Conservation (phyloP, 2,113 vertebrate genomes). For the Daubentonia madagascariensis region DNA sequence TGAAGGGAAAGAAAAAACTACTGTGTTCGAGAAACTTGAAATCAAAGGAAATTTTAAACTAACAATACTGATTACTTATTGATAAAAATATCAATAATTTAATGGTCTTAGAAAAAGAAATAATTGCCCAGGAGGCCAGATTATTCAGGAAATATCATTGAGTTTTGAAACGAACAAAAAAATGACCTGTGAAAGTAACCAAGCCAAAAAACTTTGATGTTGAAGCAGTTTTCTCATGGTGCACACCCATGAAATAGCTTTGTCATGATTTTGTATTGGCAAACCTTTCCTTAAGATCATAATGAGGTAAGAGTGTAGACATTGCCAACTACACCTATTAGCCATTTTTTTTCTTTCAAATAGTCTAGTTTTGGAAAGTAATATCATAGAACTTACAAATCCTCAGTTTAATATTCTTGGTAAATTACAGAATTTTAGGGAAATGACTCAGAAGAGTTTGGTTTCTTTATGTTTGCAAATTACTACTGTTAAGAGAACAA, state of each 20-base stretch:
- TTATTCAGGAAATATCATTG: slow-evolving; percentile 27
- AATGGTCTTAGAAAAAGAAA: not conserved
- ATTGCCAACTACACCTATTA: not conserved
- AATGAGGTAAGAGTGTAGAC: slow-evolving; percentile 52
- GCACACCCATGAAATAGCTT: slow-evolving; percentile 72
- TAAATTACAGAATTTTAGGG: not conserved
- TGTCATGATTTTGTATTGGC: slow-evolving; percentile 69
- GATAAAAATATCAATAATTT: not conserved
- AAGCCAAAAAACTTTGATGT: slow-evolving; percentile 36
- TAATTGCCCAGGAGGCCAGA: not conserved
- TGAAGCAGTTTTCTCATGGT: slow-evolving; percentile 64
- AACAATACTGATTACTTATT: not conserved
- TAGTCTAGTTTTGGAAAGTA: not conserved
- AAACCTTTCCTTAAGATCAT: slow-evolving; percentile 8
- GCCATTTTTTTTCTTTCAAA: not conserved
- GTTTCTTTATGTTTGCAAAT: not conserved
- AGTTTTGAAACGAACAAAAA: slow-evolving; percentile 46
- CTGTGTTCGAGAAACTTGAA: not conserved
- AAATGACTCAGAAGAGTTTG: not conserved
- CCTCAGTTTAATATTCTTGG: not conserved
- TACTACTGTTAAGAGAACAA: not conserved
- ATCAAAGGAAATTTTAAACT: slow-evolving; percentile 29
- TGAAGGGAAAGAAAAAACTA: not conserved
- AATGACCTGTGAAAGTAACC: slow-evolving; percentile 24
- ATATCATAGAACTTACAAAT: not conserved